A percentile compares a stretch with the other conserved stretches of the same genome.
Conservation (phyloP, 2,888 invertebrate species). For the Eumacrocentrus americanus region DNA sequence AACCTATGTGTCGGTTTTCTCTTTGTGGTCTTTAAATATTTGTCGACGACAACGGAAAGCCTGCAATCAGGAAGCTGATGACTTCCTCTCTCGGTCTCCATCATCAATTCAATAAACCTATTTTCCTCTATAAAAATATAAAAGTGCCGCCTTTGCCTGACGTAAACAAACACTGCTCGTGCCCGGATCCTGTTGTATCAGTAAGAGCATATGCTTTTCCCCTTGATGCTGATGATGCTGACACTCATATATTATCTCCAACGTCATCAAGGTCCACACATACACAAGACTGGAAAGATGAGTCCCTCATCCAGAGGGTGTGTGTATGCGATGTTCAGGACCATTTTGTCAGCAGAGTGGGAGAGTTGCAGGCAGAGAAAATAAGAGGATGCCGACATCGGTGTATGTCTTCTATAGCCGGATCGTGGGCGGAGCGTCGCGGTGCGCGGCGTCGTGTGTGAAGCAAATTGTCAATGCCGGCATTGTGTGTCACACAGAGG, state of each 20-base stretch:
- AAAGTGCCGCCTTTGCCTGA: neutral
- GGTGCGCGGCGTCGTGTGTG: slow-evolving; percentile 56
- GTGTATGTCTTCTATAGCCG: slow-evolving; percentile 54
- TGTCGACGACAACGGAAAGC: neutral
- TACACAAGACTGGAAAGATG: too few relatives aligned
- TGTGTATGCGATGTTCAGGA: too few relatives aligned
- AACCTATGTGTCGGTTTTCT: neutral
- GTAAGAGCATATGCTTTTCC: neutral
- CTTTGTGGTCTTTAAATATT: neutral
- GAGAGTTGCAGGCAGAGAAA: too few relatives aligned
- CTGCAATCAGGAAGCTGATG: neutral
- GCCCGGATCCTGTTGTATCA: neutral
- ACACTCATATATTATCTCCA: too few relatives aligned
- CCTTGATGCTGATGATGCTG: too few relatives aligned
- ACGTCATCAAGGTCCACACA: too few relatives aligned
- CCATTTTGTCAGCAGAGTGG: too few relatives aligned
- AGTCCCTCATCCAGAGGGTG: neutral
- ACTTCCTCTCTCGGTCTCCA: neutral
- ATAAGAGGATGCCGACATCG: too few relatives aligned
- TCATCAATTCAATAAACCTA: neutral
- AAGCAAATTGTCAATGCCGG: slow-evolving; percentile 58
- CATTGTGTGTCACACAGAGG: slow-evolving; percentile 49
- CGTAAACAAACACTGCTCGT: neutral
- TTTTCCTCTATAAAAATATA: neutral
- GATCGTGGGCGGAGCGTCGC: slow-evolving; percentile 59